Evolutionary conservation across 1,140 invertebrate species (phyloP).

Genomic region (Heliconius congener): DNA sequence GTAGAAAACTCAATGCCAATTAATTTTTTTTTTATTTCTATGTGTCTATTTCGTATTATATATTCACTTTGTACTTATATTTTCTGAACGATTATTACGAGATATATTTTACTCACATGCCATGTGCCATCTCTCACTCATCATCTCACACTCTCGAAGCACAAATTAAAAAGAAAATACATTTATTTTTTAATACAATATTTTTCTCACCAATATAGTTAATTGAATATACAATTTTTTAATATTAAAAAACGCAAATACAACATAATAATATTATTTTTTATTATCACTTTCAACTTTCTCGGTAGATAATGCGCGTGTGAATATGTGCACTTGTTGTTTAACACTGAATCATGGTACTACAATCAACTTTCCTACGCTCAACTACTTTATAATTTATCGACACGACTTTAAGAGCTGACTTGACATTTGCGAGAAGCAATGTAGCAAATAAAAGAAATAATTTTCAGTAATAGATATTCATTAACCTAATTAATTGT

Average conservation of each 20-base stretch:
- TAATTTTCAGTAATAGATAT: no score
- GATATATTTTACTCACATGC: not conserved
- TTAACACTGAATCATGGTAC: constrained; percentile 15
- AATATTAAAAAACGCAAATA: no score
- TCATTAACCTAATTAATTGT: not conserved
- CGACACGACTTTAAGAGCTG: not conserved
- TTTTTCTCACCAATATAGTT: not conserved
- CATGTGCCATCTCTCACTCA: no score
- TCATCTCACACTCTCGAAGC: no score
- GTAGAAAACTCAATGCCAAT: not conserved
- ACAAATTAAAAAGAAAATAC: not conserved
- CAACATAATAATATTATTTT: not conserved
- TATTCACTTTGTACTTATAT: not conserved
- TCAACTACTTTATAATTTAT: constrained; percentile 1
- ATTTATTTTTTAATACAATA: not conserved
- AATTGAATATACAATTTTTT: no score
- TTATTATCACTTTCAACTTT: not conserved
- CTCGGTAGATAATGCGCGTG: not conserved
- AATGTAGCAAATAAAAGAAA: not conserved
- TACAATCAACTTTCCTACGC: constrained; percentile 19
- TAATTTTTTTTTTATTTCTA: not conserved
- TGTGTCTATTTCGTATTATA: no score
- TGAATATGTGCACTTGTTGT: not conserved
- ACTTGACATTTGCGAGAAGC: not conserved
- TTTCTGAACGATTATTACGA: not conserved